Percentiles rank a stretch among this genome's conserved stretches.
phyloP scores from a whole-genome alignment of 2,888 invertebrate genomes.

The Leptopilina drosophilae region DNA sequence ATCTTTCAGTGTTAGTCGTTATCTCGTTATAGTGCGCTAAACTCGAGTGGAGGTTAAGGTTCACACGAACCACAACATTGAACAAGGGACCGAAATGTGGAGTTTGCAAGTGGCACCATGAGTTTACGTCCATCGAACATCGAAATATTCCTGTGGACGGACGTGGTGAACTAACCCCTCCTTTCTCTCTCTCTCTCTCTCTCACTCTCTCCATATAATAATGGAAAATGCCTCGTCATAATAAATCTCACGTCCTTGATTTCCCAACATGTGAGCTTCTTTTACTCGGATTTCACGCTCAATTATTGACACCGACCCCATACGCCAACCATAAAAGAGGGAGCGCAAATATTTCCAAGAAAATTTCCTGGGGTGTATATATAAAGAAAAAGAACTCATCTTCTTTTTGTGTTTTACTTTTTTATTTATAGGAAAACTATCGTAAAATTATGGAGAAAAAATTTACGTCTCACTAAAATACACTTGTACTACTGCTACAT shows the following conservation, averaged over 20 bases:
- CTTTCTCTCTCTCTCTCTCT: no score
- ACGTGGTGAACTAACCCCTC: no score
- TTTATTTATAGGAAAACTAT: no score
- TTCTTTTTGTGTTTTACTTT: no score
- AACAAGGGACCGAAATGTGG: not conserved
- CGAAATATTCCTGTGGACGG: constrained; percentile 2
- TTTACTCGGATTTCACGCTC: constrained; percentile 32
- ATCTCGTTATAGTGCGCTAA: constrained; percentile 33
- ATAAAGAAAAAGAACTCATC: no score
- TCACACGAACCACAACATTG: constrained; percentile 29
- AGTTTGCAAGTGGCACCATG: constrained; percentile 23
- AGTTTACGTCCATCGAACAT: constrained; percentile 31
- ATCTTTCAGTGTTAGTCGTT: constrained; percentile 22
- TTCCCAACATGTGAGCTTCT: not conserved
- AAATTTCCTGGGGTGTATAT: no score
- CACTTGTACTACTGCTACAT: not conserved
- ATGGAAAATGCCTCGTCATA: not conserved
- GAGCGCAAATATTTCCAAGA: no score
- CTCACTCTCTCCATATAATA: no score
- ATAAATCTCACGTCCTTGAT: constrained; percentile 17
- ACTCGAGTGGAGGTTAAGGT: constrained; percentile 29
- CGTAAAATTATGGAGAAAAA: no score
- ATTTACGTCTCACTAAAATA: no score
- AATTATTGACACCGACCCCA: constrained; percentile 16
- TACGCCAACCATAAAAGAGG: not conserved